Evolutionary conservation across 1,140 invertebrate genomes (phyloP), one percentile per base, ranked within the genome.

Genomic region (Phthorimaea operculella): DNA sequence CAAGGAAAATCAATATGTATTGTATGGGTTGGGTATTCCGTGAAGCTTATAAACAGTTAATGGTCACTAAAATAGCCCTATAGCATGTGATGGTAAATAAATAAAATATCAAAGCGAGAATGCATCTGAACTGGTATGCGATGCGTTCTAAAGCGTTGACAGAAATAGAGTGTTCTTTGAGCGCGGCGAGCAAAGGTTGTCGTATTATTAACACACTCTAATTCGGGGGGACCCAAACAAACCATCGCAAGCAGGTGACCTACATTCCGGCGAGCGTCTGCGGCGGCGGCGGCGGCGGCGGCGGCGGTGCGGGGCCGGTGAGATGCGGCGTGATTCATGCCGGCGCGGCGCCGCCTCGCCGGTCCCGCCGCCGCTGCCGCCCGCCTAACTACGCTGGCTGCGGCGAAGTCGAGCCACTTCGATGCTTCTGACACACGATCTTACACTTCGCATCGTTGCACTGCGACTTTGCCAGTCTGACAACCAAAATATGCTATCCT

Each of bases 141-240:
- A 15, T 47, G 44, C 14, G 39, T 14, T 11, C 14, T 42, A 28
- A 28, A 28, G 21, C 21, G 21, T 28, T 28, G 21, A 28, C 21
- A 28, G 21, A 28, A 28, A 28, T 28, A 28, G 21, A 28, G 21
- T 28, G 21, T 28, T 28, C 21, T 28, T 50, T 55, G 63, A 61
- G 57, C 52, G 62, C 51, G 54, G 58, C 62, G 64, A 64, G 64
- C 67, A 74, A 74, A 76, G 74, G 70, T 76, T 74, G 63, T 68
- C 61, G 65, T 76, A 76, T 76, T 73, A 76, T 76, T 74, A 74
- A 73, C 74, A 68, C 66, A 72, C 58, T 68, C 73, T 76, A 81
- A 81, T 79, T 80, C 63, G 72, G 69, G 64, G 66, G 73, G 73
- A 83, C 76, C 80, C 76, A 82, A 84, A 82, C 81, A 82, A 83